Evolutionary conservation across 2,797 vertebrate genomes (phyloP).

Genomic region (Trachurus trachurus): DNA sequence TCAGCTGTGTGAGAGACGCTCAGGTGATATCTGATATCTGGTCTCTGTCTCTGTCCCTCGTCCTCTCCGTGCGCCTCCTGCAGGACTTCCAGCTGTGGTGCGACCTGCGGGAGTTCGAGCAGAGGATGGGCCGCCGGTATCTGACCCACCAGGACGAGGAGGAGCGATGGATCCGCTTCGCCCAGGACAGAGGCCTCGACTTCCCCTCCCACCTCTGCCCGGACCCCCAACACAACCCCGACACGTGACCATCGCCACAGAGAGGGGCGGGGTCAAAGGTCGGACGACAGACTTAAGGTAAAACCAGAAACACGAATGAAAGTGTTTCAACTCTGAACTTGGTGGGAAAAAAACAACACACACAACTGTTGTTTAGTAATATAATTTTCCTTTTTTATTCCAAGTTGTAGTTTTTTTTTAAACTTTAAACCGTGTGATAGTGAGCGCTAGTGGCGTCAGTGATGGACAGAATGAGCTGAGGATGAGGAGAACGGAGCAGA

Average conservation of each 20-base stretch:
- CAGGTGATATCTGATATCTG: no score
- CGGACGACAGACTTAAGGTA: background rate
- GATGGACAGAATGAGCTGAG: constrained; percentile 51
- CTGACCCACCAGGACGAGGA: constrained; percentile 82
- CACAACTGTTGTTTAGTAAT: constrained; percentile 69
- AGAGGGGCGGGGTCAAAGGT: constrained; percentile 16
- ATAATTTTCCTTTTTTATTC: constrained; percentile 82
- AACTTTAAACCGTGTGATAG: constrained; percentile 41
- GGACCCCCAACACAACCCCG: constrained; percentile 5
- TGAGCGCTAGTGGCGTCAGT: constrained; percentile 44
- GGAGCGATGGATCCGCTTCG: constrained; percentile 72
- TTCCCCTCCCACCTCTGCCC: constrained; percentile 68
- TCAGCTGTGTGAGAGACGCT: no score
- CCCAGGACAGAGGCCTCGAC: constrained; percentile 70
- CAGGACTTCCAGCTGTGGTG: constrained; percentile 87
- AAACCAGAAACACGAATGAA: background rate
- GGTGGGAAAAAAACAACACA: constrained; percentile 52
- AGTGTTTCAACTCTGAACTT: no score
- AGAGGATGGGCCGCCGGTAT: constrained; percentile 74
- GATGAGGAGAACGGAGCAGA: constrained; percentile 64
- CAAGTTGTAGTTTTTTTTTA: constrained; percentile 66
- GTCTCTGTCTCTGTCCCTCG: background rate
- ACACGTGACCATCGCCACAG: constrained; percentile 16
- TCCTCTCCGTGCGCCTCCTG: background rate
- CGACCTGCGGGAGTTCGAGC: constrained; percentile 84